Conservation (phyloP, 2,888 invertebrate genomes). For the Nomada ruficornis region DNA sequence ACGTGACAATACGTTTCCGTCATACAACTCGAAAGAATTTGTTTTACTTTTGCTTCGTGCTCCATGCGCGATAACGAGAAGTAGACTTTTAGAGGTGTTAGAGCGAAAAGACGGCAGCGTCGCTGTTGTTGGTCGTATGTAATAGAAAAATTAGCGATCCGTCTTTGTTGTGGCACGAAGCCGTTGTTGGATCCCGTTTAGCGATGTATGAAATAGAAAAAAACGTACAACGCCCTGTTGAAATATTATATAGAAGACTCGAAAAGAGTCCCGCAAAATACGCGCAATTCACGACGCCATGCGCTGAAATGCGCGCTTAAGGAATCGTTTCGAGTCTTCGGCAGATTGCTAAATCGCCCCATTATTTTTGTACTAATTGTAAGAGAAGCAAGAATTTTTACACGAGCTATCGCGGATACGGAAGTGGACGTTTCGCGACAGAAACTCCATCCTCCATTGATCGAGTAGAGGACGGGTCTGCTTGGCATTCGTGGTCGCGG, state of each 20-base stretch:
- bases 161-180: constrained; percentile 56
- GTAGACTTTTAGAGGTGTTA: constrained; percentile 7
- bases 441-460: constrained; percentile 20
- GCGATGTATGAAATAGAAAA: constrained; percentile 53
- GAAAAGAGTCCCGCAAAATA: constrained; percentile 49
- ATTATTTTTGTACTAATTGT: constrained; percentile 83
- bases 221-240: constrained; percentile 71
- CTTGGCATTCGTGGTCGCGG: constrained; percentile 2
- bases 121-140: neutral
- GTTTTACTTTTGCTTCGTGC: constrained; percentile 46
- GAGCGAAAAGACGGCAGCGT: neutral
- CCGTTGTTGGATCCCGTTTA: constrained; percentile 69
- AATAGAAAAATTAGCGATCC: constrained; percentile 40
- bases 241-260: constrained; percentile 72
- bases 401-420: constrained; percentile 33
- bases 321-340: constrained; percentile 65
- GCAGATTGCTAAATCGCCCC: constrained; percentile 76
- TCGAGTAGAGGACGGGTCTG: constrained; percentile 4
- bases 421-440: constrained; percentile 17
- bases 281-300: neutral
- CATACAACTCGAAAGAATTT: constrained; percentile 40
- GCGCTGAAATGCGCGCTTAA: constrained; percentile 8
- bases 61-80: constrained; percentile 9
- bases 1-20: constrained; percentile 62
- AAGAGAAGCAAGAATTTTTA: constrained; percentile 60